These are phyloP conservation scores for Thera britannica DNA, from an alignment of 2,888 invertebrate genomes.

Conservation along the genomic window DNA sequence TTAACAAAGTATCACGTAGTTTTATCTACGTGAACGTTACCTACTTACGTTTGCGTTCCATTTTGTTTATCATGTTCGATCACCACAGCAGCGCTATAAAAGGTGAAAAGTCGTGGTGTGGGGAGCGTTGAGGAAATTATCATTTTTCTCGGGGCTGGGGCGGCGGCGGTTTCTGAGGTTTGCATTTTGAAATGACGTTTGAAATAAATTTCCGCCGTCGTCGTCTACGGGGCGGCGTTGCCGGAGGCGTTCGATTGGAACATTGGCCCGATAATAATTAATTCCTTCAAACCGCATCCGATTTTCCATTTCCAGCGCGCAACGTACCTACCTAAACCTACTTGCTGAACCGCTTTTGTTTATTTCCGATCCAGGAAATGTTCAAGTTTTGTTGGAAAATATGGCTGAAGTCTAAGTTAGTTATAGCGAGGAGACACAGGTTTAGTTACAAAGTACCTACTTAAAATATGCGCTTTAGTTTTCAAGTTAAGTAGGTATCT, in stretches of 20 bases:
- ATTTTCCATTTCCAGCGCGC: conserved; percentile 48
- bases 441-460: too few species aligned
- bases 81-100: conserved; percentile 27
- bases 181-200: conserved; percentile 76
- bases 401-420: background rate
- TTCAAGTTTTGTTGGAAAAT: conserved; percentile 19
- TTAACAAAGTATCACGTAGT: background rate
- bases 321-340: conserved; percentile 34
- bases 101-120: conserved; percentile 38
- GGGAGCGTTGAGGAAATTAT: conserved; percentile 62
- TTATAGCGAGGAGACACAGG: too few species aligned
- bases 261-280: conserved; percentile 80
- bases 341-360: conserved; percentile 39
- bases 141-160: conserved; percentile 58
- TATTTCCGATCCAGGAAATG: conserved; percentile 47
- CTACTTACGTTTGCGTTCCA: conserved; percentile 13
- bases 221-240: conserved; percentile 51
- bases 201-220: conserved; percentile 76
- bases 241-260: conserved; percentile 75
- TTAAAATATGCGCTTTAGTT: too few species aligned
- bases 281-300: conserved; percentile 68
- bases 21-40: background rate
- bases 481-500: too few species aligned
- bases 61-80: conserved; percentile 26
- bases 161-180: conserved; percentile 51